Evolutionary conservation across 1,140 invertebrate species (phyloP).

Genomic region (Drosophila aff.): DNA sequence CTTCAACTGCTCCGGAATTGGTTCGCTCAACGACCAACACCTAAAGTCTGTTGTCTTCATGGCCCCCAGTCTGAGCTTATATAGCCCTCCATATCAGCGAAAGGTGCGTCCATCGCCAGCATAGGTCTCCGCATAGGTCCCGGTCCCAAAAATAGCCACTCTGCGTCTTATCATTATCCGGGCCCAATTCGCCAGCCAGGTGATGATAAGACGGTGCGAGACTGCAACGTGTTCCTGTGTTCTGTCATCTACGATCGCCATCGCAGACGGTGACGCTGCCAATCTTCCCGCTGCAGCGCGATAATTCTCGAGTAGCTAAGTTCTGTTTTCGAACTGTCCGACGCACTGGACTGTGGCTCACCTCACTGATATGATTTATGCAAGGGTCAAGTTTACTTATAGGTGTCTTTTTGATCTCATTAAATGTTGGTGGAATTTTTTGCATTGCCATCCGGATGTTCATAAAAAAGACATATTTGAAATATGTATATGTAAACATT

Average conservation of each 20-base stretch:
- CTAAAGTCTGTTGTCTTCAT: constrained; percentile 8
- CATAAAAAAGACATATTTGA: not conserved
- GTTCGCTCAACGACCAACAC: constrained; percentile 6
- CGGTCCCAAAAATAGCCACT: constrained; percentile 12
- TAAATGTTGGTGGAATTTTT: not conserved
- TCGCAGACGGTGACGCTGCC: constrained; percentile 2
- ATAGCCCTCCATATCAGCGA: constrained; percentile 16
- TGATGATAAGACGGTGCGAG: constrained; percentile 10
- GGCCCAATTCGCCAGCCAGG: constrained; percentile 10
- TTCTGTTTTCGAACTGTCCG: constrained; percentile 8
- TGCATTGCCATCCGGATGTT: constrained; percentile 15
- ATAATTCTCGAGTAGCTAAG: not conserved
- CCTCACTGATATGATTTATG: constrained; percentile 19
- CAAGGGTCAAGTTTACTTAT: constrained; percentile 6
- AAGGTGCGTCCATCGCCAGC: constrained; percentile 10
- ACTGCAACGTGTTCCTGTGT: constrained; percentile 10
- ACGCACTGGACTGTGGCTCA: constrained; percentile 13
- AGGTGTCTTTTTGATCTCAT: not conserved
- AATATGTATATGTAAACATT: not conserved
- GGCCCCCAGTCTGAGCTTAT: constrained; percentile 1
- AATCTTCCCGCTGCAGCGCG: constrained; percentile 1
- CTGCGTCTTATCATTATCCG: constrained; percentile 9
- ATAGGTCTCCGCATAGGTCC: constrained; percentile 15
- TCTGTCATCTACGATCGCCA: not conserved
- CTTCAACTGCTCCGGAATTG: constrained; percentile 17